These are phyloP conservation scores for Scomber japonicus DNA, from an alignment of 2,113 vertebrate species.

Conservation along the genomic window DNA sequence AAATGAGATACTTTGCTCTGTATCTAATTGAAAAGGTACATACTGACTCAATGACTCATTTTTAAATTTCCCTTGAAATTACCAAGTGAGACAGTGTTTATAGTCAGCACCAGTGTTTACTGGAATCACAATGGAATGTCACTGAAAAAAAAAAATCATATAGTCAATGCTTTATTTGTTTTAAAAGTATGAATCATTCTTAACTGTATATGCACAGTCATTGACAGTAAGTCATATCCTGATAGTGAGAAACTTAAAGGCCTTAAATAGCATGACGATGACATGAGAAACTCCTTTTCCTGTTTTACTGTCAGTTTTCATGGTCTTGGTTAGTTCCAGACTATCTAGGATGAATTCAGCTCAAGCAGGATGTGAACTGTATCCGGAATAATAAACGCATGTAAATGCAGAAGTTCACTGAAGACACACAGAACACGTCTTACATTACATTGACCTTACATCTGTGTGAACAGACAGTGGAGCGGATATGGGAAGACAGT, in stretches of 20 bases:
- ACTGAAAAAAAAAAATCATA: no score
- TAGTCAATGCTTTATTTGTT: no score
- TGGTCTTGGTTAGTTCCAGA: constrained; percentile 16
- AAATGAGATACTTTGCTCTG: not conserved
- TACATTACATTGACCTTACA: constrained; percentile 57
- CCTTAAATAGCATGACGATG: not conserved
- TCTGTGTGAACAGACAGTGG: constrained; percentile 7
- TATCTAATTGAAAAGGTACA: not conserved
- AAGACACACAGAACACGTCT: constrained; percentile 39
- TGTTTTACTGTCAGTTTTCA: constrained; percentile 22
- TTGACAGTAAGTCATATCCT: not conserved
- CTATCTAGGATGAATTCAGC: constrained; percentile 38
- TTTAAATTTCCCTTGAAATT: not conserved
- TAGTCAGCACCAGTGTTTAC: not conserved
- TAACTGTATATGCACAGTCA: not conserved
- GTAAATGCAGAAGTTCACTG: constrained; percentile 9
- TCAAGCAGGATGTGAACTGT: constrained; percentile 44
- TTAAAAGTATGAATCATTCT: not conserved
- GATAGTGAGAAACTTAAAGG: constrained; percentile 1
- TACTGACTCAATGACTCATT: not conserved
- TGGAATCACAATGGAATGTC: not conserved
- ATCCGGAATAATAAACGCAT: constrained; percentile 55
- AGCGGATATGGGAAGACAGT: constrained; percentile 14
- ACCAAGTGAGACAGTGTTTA: not conserved
- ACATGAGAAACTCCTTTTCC: constrained; percentile 22